Base-by-base conservation (phyloP, 2,888 invertebrate genomes). In the Acrocera orbiculus region DNA sequence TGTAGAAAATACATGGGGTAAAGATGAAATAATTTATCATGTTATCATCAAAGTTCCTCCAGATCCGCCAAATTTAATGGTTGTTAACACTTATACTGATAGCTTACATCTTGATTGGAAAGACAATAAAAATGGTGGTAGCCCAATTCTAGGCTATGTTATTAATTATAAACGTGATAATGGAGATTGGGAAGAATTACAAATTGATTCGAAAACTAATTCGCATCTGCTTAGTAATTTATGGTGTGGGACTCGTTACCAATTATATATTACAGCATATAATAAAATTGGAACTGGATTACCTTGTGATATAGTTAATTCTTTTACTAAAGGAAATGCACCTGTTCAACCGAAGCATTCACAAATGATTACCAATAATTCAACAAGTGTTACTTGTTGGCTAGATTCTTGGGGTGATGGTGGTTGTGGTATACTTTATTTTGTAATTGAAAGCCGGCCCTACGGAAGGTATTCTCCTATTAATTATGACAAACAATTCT, bases 181-280 rank as follows among this genome's bases (percentile, higher is more conserved):
- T 48, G 87, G 87, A 1, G 87, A 87, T 50, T 87, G 87, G 87
- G 85, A 87, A 54, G 87, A 87, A 55, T 62, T 85, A 38, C 85
- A 85, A 55, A 78, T 87, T 34, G 78, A 82, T 42, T 76, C 83
- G 6, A 76, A 80, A 40, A 76, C 76, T 5, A 77, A 77, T 39
- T 76, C 80, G 36, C 80, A 83, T 52, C 69, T 82, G 40, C 56
- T 87, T 23, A 74, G 78, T 27, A 81, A 82, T 56, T 62, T 89
- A 26, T 82, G 82, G 77, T 87, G 87, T 50, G 87, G 87, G 5
- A 85, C 83, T 0, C 70, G 78, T 19, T 89, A 89, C 57, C 81
- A 85, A 50, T 67, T 87, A 37, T 87, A 85, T 56, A 78, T 89
- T 40, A 85, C 85, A 2, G 85, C 86, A n/a, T 82, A 79, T 54